Evolutionary conservation across 2,113 vertebrate species (phyloP).

Genomic region (Megalops atlanticus): DNA sequence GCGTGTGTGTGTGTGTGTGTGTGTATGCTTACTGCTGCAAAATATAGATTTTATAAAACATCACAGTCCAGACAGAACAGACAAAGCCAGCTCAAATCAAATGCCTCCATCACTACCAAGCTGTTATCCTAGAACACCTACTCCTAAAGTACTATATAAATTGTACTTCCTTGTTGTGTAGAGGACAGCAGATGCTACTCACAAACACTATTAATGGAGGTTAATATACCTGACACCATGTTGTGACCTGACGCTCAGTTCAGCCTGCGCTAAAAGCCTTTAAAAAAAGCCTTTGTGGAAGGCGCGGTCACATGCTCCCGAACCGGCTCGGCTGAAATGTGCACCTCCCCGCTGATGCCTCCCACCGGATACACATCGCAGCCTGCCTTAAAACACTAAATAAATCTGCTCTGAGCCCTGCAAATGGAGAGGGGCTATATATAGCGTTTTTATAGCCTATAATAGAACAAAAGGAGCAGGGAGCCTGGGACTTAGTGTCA

Average conservation of each 20-base stretch:
- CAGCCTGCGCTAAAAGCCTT: background rate
- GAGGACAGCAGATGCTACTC: no score
- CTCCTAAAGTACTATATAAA: no score
- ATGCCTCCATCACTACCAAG: no score
- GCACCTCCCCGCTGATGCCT: background rate
- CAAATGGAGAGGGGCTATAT: background rate
- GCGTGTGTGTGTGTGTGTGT: no score
- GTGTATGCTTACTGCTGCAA: no score
- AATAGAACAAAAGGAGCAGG: background rate
- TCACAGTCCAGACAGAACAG: no score
- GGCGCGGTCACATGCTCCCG: background rate
- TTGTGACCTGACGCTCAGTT: background rate
- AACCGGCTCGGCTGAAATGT: no score
- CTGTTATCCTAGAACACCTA: no score
- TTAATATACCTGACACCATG: background rate
- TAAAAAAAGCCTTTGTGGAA: background rate
- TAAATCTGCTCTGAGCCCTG: background rate
- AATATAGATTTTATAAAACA: no score
- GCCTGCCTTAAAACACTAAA: background rate
- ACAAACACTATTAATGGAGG: no score
- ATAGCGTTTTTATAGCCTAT: background rate
- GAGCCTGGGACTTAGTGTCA: background rate
- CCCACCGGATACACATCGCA: background rate
- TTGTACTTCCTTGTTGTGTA: no score
- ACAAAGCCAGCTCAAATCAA: no score